A percentile compares a stretch with the other conserved stretches of the same genome.
Conservation (phyloP, 2,113 vertebrate genomes). For the Proterorhinus semilunaris region DNA sequence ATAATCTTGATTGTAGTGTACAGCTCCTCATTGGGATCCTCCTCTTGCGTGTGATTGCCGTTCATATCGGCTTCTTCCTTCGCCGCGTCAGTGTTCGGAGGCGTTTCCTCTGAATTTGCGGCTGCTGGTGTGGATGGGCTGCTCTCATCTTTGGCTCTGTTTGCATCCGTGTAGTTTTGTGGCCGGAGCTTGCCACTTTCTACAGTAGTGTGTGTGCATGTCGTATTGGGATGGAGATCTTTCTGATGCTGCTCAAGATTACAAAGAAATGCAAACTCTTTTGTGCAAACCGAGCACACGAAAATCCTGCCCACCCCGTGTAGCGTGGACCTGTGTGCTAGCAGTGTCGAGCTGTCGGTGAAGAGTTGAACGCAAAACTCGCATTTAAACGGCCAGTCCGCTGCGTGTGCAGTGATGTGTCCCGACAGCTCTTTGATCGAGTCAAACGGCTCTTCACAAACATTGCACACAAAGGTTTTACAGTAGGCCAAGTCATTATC, state of each 20-base stretch:
- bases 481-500: slow-evolving; percentile 74
- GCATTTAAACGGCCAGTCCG: slow-evolving; percentile 96
- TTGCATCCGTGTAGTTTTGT: slow-evolving; percentile 94
- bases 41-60: slow-evolving; percentile 71
- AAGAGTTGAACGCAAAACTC: slow-evolving; percentile 99
- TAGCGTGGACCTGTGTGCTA: slow-evolving; percentile 89
- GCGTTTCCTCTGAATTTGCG: slow-evolving; percentile 43
- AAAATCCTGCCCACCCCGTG: slow-evolving; percentile 94
- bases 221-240: slow-evolving; percentile 89
- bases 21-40: slow-evolving; percentile 92
- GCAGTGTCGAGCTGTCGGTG: slow-evolving; percentile 80
- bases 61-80: slow-evolving; percentile 61
- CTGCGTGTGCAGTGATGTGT: slow-evolving; percentile 86
- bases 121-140: slow-evolving; percentile 43
- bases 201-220: slow-evolving; percentile 85
- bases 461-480: slow-evolving; percentile 95
- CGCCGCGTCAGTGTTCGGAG: slow-evolving; percentile 30
- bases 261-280: slow-evolving; percentile 97
- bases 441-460: slow-evolving; percentile 89
- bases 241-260: slow-evolving; percentile 97
- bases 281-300: slow-evolving; percentile 91
- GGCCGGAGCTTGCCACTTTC: slow-evolving; percentile 93
- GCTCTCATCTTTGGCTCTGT: slow-evolving; percentile 69
- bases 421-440: slow-evolving; percentile 95
- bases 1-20: slow-evolving; percentile 99